Conservation (phyloP, 1,140 invertebrate species). For the Meteorus sp. region DNA sequence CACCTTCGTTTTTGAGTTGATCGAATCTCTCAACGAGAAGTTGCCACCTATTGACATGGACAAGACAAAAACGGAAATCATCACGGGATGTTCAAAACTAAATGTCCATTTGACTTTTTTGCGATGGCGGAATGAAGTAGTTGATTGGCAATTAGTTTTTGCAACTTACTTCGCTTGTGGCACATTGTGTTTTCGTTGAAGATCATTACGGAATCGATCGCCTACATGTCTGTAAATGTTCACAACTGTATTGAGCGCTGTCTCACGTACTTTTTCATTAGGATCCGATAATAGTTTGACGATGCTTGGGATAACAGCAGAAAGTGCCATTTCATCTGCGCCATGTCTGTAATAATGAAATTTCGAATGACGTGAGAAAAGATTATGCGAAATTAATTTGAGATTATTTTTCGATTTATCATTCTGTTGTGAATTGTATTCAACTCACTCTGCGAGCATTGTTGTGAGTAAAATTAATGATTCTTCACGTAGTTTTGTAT, state of each 20-base stretch:
- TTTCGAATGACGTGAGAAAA: neutral
- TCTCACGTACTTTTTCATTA: constrained; percentile 83
- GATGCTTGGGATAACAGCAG: constrained; percentile 79
- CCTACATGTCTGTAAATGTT: constrained; percentile 94
- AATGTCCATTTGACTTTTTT: too few species aligned
- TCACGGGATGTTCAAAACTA: too few species aligned
- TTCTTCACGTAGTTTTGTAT: constrained; percentile 84
- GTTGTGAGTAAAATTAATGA: constrained; percentile 76
- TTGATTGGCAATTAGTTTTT: too few species aligned
- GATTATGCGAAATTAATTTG: neutral
- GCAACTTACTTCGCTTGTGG: constrained; percentile 73
- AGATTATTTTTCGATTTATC: neutral
- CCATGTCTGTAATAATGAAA: constrained; percentile 71
- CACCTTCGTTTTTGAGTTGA: constrained; percentile 77
- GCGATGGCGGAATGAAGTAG: too few species aligned
- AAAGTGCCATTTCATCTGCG: constrained; percentile 76
- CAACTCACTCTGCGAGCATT: constrained; percentile 78
- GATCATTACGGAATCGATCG: constrained; percentile 80
- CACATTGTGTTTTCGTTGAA: constrained; percentile 79
- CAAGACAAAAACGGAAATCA: neutral
- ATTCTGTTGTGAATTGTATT: constrained; percentile 4
- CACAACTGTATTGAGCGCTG: constrained; percentile 81
- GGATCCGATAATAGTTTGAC: constrained; percentile 87
- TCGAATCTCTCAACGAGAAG: constrained; percentile 83
- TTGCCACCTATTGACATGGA: constrained; percentile 56